These are phyloP conservation scores for Hypsopygia costalis DNA, from an alignment of 2,888 invertebrate genomes.

Conservation along the genomic window DNA sequence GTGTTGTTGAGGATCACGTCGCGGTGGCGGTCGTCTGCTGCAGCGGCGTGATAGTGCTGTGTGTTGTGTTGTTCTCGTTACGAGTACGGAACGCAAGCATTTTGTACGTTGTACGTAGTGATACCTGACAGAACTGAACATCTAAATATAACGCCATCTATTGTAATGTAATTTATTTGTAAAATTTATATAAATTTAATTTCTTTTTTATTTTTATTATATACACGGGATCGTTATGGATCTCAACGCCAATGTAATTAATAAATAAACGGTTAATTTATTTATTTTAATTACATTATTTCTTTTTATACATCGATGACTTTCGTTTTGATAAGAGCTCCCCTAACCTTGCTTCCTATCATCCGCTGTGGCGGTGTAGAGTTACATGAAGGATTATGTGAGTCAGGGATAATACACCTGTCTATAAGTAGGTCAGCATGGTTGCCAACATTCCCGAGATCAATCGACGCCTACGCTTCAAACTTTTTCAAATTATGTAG, in stretches of 20 bases:
- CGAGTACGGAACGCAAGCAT: constrained; percentile 65
- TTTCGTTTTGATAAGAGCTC: constrained; percentile 57
- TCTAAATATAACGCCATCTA: constrained; percentile 77
- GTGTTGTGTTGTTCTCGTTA: constrained; percentile 65
- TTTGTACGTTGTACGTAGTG: constrained; percentile 79
- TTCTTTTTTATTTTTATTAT: constrained; percentile 79
- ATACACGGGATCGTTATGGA: constrained; percentile 79
- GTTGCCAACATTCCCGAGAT: constrained; percentile 39
- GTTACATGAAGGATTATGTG: constrained; percentile 21
- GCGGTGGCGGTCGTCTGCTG: constrained; percentile 28
- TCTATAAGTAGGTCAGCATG: constrained; percentile 49
- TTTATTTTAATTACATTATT: constrained; percentile 81
- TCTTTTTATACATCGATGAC: constrained; percentile 75
- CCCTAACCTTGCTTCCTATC: constrained; percentile 32
- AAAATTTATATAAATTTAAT: constrained; percentile 81
- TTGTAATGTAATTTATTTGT: constrained; percentile 79
- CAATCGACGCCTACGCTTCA: constrained; percentile 22
- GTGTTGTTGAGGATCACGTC: constrained; percentile 31
- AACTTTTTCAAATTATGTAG: constrained; percentile 24
- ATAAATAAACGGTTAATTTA: constrained; percentile 82
- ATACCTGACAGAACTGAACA: constrained; percentile 80
- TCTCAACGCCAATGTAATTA: constrained; percentile 80
- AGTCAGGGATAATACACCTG: constrained; percentile 37
- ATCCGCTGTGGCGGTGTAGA: constrained; percentile 15
- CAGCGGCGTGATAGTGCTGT: constrained; percentile 63